Percentiles rank a stretch among this genome's conserved stretches.
These are phyloP conservation scores for Gadopsis marmoratus DNA, from an alignment of 2,797 vertebrate genomes.

Conservation along the genomic window DNA sequence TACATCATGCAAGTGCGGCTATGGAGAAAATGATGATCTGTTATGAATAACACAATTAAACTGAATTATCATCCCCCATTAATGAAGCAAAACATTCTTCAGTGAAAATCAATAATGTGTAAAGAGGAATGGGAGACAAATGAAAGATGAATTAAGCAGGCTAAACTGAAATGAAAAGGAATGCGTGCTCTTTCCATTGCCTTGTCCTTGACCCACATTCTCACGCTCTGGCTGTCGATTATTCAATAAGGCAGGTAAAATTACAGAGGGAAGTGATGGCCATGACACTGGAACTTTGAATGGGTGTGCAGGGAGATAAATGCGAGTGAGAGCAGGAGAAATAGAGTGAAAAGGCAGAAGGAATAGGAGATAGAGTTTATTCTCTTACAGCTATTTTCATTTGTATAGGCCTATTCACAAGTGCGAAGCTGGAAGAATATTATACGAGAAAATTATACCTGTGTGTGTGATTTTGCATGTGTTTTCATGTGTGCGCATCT, in stretches of 20 bases:
- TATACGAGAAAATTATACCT: not conserved
- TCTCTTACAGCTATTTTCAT: slow-evolving; percentile 23
- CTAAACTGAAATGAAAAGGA: slow-evolving; percentile 60
- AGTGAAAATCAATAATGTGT: slow-evolving; percentile 63
- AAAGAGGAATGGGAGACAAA: slow-evolving; percentile 63
- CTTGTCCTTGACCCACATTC: slow-evolving; percentile 77
- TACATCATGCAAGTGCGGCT: slow-evolving; percentile 54
- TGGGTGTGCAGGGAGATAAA: slow-evolving; percentile 50
- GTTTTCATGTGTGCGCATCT: not conserved
- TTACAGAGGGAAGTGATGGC: slow-evolving; percentile 62
- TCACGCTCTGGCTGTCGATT: slow-evolving; percentile 66
- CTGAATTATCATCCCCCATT: slow-evolving; percentile 70
- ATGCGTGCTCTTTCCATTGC: slow-evolving; percentile 47
- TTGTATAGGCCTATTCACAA: slow-evolving; percentile 12
- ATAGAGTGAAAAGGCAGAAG: slow-evolving; percentile 26
- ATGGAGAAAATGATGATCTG: slow-evolving; percentile 71
- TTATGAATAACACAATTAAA: slow-evolving; percentile 73
- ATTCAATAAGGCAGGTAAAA: slow-evolving; percentile 70
- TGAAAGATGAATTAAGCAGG: slow-evolving; percentile 53
- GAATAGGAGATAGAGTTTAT: slow-evolving; percentile 16
- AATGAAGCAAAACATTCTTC: slow-evolving; percentile 67
- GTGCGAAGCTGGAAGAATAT: slow-evolving; percentile 12
- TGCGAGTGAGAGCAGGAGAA: slow-evolving; percentile 33
- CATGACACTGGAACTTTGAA: slow-evolving; percentile 64
- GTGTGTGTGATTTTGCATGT: not conserved